These are phyloP conservation scores for Halcyon badia DNA, from an alignment of 2,797 vertebrate species.

Conservation along the genomic window DNA sequence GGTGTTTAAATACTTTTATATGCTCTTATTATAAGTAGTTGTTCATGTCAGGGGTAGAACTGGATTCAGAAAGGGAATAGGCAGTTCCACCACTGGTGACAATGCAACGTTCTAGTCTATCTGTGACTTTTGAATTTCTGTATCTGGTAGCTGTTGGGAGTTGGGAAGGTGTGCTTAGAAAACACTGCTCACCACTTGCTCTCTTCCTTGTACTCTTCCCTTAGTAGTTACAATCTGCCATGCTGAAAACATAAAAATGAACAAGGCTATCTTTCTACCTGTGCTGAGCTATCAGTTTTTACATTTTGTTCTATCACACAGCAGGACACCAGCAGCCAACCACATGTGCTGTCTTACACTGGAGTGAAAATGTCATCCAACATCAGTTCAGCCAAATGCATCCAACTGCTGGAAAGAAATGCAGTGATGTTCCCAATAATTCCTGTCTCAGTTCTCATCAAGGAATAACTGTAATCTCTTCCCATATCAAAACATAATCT, in stretches of 20 bases:
- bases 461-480: constrained; percentile 20
- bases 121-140: background rate
- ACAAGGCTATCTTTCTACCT: background rate
- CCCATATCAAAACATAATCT: constrained; percentile 56
- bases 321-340: background rate
- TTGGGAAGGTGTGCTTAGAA: background rate
- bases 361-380: constrained; percentile 35
- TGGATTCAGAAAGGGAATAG: background rate
- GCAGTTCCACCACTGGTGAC: background rate
- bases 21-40: background rate
- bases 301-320: background rate
- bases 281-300: background rate
- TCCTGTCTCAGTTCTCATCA: constrained; percentile 18
- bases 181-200: background rate
- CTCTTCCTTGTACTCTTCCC: background rate
- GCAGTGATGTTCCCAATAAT: background rate
- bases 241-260: background rate
- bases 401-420: background rate
- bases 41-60: background rate
- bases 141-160: background rate
- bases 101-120: background rate
- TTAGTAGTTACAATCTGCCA: background rate
- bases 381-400: constrained; percentile 18
- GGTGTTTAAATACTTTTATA: background rate
- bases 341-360: background rate